Evolutionary conservation across 2,888 invertebrate genomes (phyloP), one percentile per base, ranked within the genome.

Genomic region (Cheiracanthium punctorium): DNA sequence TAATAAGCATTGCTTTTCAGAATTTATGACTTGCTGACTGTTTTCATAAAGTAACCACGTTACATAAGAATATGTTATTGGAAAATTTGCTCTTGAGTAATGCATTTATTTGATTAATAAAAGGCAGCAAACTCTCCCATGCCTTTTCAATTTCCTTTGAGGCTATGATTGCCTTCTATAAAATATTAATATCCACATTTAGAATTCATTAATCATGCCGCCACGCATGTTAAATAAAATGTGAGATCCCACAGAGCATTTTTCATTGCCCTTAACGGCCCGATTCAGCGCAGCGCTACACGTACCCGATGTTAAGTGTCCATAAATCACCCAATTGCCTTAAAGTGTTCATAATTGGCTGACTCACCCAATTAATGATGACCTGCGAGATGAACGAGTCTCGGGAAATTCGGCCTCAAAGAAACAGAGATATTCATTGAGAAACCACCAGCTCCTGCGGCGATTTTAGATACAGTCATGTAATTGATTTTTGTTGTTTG

Each of bases 191-290:
- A 20, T 17, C 24, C 24, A 24, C 58, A 58, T 58, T 58, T 58
- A 58, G 58, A 58, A 58, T 58, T 58, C 58, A 58, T 58, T 58
- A 58, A 58, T 58, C 58, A 58, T 58, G 12, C 58, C 58, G 24
- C 58, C 24, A 24, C 24, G 58, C 58, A 58, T 58, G 58, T 58
- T 58, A 58, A 58, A 58, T 58, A 58, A 58, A 58, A 58, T 58
- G 58, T 58, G 58, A 58, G 58, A 58, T 58, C 58, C 58, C 58
- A 58, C 58, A 58, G 58, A 58, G 58, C 58, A 58, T 58, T 58
- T 58, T 58, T 58, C 58, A 58, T 58, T 58, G 24, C 24, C 58
- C 58, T 58, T 58, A 58, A 58, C 58, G 58, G 58, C 58, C 58
- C 58, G 58, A 58, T 58, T 58, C 58, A 58, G 4, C 58, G 24